Conservation (phyloP, 1,140 invertebrate genomes). For the Brachionus plicatilis region DNA sequence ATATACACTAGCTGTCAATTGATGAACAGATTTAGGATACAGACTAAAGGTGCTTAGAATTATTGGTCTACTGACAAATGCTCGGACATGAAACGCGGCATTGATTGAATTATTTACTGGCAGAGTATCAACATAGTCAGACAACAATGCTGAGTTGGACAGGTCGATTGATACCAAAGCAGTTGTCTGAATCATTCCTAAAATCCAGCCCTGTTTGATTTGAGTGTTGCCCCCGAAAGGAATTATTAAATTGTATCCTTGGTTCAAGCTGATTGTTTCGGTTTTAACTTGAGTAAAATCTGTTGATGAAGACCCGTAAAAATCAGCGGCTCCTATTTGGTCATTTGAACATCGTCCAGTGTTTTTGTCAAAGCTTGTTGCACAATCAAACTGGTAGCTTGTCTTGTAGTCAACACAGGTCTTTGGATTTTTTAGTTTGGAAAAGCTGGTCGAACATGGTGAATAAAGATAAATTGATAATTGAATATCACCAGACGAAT, state of each 20-base stretch:
- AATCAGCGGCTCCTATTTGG: background rate
- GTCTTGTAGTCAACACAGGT: background rate
- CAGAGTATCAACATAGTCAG: background rate
- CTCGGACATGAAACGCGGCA: background rate
- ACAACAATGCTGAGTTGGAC: background rate
- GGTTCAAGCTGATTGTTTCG: background rate
- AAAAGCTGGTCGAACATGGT: background rate
- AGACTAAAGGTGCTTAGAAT: background rate
- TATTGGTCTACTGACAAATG: background rate
- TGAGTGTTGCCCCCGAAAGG: background rate
- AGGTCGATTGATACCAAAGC: background rate
- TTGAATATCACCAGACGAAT: background rate
- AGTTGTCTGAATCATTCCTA: background rate
- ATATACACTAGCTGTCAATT: background rate
- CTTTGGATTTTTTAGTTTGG: background rate
- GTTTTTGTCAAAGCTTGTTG: background rate
- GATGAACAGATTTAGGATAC: background rate
- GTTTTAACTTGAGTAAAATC: background rate
- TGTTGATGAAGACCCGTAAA: background rate
- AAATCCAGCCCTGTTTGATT: background rate
- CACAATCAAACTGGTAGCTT: background rate
- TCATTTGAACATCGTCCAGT: background rate
- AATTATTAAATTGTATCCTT: background rate
- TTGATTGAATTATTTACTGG: background rate
- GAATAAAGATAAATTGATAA: background rate